Conservation (phyloP, 2,113 vertebrate species). For the Aplodontia rufa region DNA sequence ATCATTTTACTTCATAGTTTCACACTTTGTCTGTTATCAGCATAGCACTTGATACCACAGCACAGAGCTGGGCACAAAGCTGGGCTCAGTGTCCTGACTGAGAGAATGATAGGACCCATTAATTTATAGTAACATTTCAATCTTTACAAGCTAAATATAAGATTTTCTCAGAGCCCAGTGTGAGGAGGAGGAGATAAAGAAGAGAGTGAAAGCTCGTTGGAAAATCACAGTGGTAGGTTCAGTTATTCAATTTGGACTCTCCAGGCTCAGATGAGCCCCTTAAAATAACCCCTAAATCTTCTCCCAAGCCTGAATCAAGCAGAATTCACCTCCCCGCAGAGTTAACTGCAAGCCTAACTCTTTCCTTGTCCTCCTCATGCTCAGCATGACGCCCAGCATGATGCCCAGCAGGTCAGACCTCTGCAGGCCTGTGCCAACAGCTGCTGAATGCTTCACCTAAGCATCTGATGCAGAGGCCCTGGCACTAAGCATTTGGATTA, state of each 20-base stretch:
- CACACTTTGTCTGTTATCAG: neutral
- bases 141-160: neutral
- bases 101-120: neutral
- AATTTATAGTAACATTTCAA: neutral
- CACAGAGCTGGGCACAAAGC: neutral
- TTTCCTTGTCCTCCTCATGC: neutral
- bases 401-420: neutral
- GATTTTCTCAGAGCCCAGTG: neutral
- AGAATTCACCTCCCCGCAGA: neutral
- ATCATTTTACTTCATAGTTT: accelerated
- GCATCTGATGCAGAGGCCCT: neutral
- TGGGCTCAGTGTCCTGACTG: accelerated
- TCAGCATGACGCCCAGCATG: neutral
- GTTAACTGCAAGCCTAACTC: neutral
- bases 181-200: neutral
- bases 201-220: neutral
- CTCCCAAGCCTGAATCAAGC: neutral
- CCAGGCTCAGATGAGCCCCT: neutral
- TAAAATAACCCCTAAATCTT: slow-evolving; percentile 48
- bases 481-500: neutral
- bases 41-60: neutral
- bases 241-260: neutral
- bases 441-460: neutral
- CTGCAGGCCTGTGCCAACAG: neutral
- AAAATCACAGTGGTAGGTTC: neutral